A percentile compares a stretch with the other conserved stretches of the same genome.
Evolutionary conservation across 2,888 invertebrate genomes (phyloP).

Genomic region (Clivina fossor): DNA sequence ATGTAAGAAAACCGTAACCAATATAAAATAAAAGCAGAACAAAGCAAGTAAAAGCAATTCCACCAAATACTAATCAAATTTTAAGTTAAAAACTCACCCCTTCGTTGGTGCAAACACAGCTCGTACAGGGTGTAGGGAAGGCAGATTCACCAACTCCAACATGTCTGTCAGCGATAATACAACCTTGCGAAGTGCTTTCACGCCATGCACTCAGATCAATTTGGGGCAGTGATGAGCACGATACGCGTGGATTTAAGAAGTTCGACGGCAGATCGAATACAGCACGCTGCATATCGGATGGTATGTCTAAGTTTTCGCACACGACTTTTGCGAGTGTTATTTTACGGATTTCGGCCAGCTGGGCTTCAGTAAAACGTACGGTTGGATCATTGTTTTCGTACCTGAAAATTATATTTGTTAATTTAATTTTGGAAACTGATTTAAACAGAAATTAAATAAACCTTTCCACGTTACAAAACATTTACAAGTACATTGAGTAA

Average conservation of each 20-base stretch:
- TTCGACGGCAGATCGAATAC: constrained; percentile 89
- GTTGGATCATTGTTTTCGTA: constrained; percentile 85
- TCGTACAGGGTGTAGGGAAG: constrained; percentile 88
- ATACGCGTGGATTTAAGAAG: constrained; percentile 86
- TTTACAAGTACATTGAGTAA: too few relatives aligned
- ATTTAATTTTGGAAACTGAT: constrained; percentile 8
- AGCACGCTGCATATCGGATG: constrained; percentile 84
- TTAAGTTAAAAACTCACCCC: constrained; percentile 64
- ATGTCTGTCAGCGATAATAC: constrained; percentile 77
- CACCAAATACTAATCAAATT: too few relatives aligned
- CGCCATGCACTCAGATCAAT: constrained; percentile 83
- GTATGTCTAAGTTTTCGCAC: constrained; percentile 87
- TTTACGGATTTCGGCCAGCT: constrained; percentile 86
- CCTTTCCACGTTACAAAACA: too few relatives aligned
- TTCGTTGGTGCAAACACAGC: constrained; percentile 82
- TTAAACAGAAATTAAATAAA: not conserved
- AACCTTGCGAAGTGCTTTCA: constrained; percentile 75
- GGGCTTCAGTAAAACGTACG: constrained; percentile 79
- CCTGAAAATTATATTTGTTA: constrained; percentile 52
- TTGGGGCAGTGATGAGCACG: constrained; percentile 78
- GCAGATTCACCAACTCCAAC: constrained; percentile 81
- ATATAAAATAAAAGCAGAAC: too few relatives aligned
- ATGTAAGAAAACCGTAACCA: too few relatives aligned
- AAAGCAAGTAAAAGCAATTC: too few relatives aligned
- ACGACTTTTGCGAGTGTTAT: constrained; percentile 80